Conservation (phyloP, 2,797 vertebrate species). For the Sebastes hubbsi region DNA sequence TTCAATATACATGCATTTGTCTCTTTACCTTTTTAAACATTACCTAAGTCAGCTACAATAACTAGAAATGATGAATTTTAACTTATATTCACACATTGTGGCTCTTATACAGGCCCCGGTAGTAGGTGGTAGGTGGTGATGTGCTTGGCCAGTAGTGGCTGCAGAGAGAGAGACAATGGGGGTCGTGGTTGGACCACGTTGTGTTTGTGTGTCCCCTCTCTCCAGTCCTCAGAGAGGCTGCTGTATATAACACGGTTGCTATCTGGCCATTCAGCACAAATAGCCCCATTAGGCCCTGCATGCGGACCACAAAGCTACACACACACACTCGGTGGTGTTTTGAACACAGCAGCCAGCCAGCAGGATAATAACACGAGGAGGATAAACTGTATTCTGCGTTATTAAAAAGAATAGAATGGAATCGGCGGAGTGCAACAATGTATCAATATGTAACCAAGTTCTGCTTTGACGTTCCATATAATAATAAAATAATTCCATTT, state of each 20-base stretch:
- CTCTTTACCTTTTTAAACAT: too few relatives aligned
- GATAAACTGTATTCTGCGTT: constrained; percentile 42
- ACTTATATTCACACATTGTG: too few relatives aligned
- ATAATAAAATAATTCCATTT: too few relatives aligned
- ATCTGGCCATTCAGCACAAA: constrained; percentile 44
- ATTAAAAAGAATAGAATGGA: constrained; percentile 63
- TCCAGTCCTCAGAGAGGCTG: constrained; percentile 28
- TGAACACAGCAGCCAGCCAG: constrained; percentile 30
- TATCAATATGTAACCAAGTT: constrained; percentile 40
- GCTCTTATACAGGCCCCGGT: constrained; percentile 18
- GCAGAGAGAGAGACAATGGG: constrained; percentile 62
- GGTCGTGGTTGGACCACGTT: constrained; percentile 69
- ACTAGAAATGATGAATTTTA: too few relatives aligned
- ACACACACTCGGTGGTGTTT: constrained; percentile 40
- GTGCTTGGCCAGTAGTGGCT: constrained; percentile 17
- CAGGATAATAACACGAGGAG: constrained; percentile 42
- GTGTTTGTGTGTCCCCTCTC: constrained; percentile 53
- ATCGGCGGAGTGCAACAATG: constrained; percentile 31
- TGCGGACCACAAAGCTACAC: constrained; percentile 41
- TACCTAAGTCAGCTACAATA: too few relatives aligned
- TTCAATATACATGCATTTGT: too few relatives aligned
- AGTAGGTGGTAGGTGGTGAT: background rate
- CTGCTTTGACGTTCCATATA: background rate
- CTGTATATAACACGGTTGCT: background rate
- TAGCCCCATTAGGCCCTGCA: constrained; percentile 43